These are phyloP conservation scores for Synchiropus splendidus DNA, from an alignment of 2,113 vertebrate genomes.

Conservation along the genomic window DNA sequence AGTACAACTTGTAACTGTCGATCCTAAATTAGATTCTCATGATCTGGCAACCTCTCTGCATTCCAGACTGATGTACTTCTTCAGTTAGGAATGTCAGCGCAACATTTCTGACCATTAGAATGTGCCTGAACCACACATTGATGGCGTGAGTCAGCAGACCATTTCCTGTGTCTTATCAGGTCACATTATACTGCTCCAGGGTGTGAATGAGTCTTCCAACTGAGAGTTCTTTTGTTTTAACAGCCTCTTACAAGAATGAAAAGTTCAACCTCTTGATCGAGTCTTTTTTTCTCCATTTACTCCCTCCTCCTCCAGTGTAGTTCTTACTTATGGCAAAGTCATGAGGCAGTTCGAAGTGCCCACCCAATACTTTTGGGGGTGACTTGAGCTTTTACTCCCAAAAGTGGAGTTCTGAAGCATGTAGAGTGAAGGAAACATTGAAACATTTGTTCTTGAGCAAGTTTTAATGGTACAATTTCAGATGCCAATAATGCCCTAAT, in stretches of 20 bases:
- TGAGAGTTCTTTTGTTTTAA: conserved; percentile 21
- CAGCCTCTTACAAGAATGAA: no score
- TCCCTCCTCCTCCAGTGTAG: no score
- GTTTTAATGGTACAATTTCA: not conserved
- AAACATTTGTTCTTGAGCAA: conserved; percentile 7
- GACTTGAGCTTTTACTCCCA: no score
- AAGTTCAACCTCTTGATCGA: no score
- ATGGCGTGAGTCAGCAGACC: conserved; percentile 28
- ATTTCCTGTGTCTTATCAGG: conserved; percentile 26
- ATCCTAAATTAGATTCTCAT: no score
- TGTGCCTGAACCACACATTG: conserved; percentile 19
- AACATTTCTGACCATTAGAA: conserved; percentile 25
- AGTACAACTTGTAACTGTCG: no score
- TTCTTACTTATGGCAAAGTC: no score
- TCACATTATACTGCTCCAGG: conserved; percentile 23
- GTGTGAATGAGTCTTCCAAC: conserved; percentile 2
- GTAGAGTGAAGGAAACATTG: no score
- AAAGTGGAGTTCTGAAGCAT: no score
- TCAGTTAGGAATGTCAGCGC: not conserved
- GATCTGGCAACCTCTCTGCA: not conserved
- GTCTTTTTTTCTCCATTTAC: no score
- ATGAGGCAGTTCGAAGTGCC: no score
- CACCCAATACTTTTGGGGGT: no score
- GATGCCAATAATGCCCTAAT: not conserved
- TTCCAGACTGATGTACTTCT: conserved; percentile 1